Evolutionary conservation across 2,797 vertebrate genomes (phyloP).

Genomic region (Lepidocolaptes lacrymiger): DNA sequence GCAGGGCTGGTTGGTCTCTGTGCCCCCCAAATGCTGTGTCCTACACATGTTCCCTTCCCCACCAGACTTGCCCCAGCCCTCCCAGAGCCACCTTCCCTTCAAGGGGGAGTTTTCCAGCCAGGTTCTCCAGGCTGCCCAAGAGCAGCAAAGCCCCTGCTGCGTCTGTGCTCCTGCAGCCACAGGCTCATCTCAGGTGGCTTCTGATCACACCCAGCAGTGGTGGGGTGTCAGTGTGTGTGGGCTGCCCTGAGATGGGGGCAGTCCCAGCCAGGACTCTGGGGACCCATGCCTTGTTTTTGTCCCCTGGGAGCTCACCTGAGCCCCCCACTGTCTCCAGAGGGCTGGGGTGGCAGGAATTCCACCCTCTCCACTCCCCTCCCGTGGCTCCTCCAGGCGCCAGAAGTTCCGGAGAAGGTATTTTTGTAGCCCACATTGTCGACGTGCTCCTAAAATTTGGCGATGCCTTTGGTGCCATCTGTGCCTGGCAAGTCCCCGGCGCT

Average conservation of each 20-base stretch:
- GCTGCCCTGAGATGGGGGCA: background rate
- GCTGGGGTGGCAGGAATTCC: background rate
- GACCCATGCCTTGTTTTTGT: background rate
- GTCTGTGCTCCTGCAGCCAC: background rate
- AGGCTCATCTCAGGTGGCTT: background rate
- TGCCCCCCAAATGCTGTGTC: fast-evolving
- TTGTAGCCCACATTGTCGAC: conserved; percentile 53
- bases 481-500: conserved; percentile 58
- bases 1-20: fast-evolving
- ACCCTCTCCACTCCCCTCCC: background rate
- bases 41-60: background rate
- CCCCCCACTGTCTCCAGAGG: fast-evolving
- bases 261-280: background rate
- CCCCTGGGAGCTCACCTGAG: background rate
- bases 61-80: background rate
- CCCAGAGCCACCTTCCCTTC: background rate
- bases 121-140: background rate
- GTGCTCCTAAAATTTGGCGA: conserved; percentile 67
- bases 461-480: conserved; percentile 67
- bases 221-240: background rate
- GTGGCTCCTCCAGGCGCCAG: background rate
- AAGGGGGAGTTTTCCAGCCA: background rate
- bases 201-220: fast-evolving
- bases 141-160: background rate
- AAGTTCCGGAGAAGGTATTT: conserved; percentile 46